Conservation (phyloP, 2,113 vertebrate species). For the Paramormyrops kingsleyae region DNA sequence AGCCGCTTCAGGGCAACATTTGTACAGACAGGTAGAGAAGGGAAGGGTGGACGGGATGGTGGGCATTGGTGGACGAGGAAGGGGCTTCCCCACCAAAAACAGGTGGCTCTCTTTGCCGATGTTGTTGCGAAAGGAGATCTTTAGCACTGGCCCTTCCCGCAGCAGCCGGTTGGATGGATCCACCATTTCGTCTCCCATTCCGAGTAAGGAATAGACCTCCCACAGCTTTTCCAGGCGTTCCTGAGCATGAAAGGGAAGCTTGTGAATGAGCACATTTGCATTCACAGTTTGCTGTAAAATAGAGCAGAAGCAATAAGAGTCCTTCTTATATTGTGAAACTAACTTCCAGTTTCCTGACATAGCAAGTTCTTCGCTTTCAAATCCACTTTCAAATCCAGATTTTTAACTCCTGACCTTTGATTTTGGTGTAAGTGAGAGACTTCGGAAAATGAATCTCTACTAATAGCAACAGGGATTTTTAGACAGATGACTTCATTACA, state of each 20-base stretch:
- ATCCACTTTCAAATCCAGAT: neutral
- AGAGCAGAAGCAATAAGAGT: neutral
- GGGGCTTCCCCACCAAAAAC: constrained; percentile 55
- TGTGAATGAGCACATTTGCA: neutral
- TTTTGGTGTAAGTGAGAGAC: neutral
- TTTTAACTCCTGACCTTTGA: neutral
- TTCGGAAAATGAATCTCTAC: neutral
- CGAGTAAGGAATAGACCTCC: constrained; percentile 64
- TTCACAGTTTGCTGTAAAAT: neutral
- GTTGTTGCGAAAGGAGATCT: constrained; percentile 59
- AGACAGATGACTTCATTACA: neutral
- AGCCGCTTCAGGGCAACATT: neutral
- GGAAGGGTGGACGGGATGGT: neutral
- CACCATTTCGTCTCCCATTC: constrained; percentile 55
- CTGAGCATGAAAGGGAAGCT: constrained; percentile 30
- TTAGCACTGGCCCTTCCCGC: constrained; percentile 61
- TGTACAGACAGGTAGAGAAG: neutral
- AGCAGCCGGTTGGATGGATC: constrained; percentile 66
- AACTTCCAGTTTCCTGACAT: neutral
- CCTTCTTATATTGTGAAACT: neutral
- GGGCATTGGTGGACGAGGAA: neutral
- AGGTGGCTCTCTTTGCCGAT: constrained; percentile 62
- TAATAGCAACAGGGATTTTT: neutral
- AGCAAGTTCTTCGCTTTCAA: neutral
- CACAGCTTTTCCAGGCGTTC: constrained; percentile 65